A percentile compares a stretch with the other conserved stretches of the same genome.
Evolutionary conservation across 2,888 invertebrate genomes (phyloP).

Genomic region (Amaurobius ferox): DNA sequence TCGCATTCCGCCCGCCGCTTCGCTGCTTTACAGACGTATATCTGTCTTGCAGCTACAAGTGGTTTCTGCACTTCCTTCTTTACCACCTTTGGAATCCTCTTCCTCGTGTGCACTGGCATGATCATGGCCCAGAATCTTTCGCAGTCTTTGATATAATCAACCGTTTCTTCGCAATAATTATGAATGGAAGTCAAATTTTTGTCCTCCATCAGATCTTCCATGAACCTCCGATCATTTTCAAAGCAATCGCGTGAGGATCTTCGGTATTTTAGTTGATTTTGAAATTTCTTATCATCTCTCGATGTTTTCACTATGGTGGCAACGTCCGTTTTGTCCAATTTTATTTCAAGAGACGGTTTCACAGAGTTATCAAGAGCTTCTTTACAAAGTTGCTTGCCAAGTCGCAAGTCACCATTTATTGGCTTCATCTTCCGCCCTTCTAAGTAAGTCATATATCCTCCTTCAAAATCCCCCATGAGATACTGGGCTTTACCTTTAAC

Average conservation of each 20-base stretch:
- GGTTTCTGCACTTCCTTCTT: not conserved
- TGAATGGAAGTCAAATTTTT: slow-evolving; percentile 14
- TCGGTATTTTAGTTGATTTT: not conserved
- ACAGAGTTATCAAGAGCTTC: slow-evolving; percentile 33
- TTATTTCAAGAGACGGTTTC: not conserved
- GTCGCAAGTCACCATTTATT: not conserved
- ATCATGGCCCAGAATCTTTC: slow-evolving; percentile 36
- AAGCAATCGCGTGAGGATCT: slow-evolving; percentile 3
- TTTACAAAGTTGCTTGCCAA: slow-evolving; percentile 34
- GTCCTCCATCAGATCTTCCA: slow-evolving; percentile 29
- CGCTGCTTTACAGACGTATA: not conserved
- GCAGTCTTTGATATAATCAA: slow-evolving; percentile 11
- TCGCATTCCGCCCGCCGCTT: not conserved
- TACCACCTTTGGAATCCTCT: not conserved
- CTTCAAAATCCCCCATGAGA: slow-evolving; percentile 37
- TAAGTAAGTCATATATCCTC: slow-evolving; percentile 30
- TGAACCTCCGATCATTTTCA: slow-evolving; percentile 16
- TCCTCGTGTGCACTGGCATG: slow-evolving; percentile 1
- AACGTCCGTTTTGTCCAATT: not conserved
- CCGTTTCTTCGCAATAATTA: slow-evolving; percentile 26
- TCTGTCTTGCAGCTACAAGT: not conserved
- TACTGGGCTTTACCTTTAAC: slow-evolving; percentile 40
- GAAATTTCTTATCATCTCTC: not conserved
- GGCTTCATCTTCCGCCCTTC: slow-evolving; percentile 9
- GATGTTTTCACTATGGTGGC: not conserved